Base-by-base conservation (phyloP, 2,888 invertebrate genomes). In the Eupithecia pulchellata region DNA sequence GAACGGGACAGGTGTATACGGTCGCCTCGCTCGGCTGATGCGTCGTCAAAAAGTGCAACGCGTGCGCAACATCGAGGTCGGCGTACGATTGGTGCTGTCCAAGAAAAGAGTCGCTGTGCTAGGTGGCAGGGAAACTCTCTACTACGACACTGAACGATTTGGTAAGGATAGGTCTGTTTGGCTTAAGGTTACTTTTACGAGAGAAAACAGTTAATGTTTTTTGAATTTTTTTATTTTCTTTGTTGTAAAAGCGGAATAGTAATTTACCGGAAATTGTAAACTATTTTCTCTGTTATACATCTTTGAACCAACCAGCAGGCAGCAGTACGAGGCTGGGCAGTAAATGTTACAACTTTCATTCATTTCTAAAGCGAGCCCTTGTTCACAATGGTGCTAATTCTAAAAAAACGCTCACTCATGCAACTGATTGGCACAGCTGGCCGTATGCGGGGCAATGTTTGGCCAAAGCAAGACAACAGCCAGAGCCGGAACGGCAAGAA, bases 1-100 rank as follows among this genome's bases (percentile, higher is more conserved):
- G 96, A 97, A 97, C 82, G 97, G 97, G 8, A 97, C 97, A 3
- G 97, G 97, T 8, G 95, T 97, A 57, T 97, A 97, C 82, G 95
- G 96, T 0, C 95, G 96, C 69, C 90, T 97, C 1, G 97, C 97
- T 89, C 94, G 95, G 0, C 85, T 96, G 65, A 97, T 97, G 97
- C 91, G 93, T 2, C 89, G 93, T 0, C 96, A 96, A 78, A 89
- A 91, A 36, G 91, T 94, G 1, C 96, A 95, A 78, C 91, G 96
- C 27, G 96, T 97, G 17, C 95, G 96, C 80, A 97, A 96, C 13
- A 95, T 97, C 0, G 97, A 97, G 83, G 94, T 95, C 39, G 97
- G 97, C 0, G 96, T 97, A 25, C 92, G 96, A 76, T 85, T 96
- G 60, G 96, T 97, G 2, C 90, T 95, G 71, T 93, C 96, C 65